phyloP scores from a whole-genome alignment of 2,888 invertebrate genomes.

The Drosophila siamana region DNA sequence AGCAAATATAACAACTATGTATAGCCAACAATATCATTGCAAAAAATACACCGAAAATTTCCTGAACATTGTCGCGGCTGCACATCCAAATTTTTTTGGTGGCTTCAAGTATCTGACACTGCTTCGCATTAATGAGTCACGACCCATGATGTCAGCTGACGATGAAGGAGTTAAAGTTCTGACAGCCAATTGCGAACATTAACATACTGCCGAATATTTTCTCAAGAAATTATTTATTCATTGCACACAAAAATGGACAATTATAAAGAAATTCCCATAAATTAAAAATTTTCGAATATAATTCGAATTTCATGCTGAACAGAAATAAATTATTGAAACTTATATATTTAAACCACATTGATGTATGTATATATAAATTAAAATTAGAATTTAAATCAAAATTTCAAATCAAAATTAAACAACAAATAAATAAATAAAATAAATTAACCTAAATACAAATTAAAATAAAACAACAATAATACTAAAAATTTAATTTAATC shows the following conservation, averaged over 20 bases:
- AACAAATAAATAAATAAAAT: too few species aligned
- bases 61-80: constrained; percentile 33
- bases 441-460: too few species aligned
- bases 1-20: constrained; percentile 1
- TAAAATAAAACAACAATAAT: too few species aligned
- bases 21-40: background rate
- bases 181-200: background rate
- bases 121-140: background rate
- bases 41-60: constrained; percentile 28
- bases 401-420: too few species aligned
- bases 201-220: background rate
- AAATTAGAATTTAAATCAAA: too few species aligned
- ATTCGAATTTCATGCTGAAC: too few species aligned
- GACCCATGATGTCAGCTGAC: background rate
- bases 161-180: background rate
- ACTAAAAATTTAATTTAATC: too few species aligned
- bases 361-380: too few species aligned
- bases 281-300: too few species aligned
- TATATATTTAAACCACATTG: too few species aligned
- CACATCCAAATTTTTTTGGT: background rate
- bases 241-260: background rate
- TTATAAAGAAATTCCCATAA: too few species aligned
- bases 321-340: too few species aligned
- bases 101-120: background rate
- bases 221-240: background rate